Conservation (phyloP, 2,888 invertebrate genomes). For the Brachycybe producta region DNA sequence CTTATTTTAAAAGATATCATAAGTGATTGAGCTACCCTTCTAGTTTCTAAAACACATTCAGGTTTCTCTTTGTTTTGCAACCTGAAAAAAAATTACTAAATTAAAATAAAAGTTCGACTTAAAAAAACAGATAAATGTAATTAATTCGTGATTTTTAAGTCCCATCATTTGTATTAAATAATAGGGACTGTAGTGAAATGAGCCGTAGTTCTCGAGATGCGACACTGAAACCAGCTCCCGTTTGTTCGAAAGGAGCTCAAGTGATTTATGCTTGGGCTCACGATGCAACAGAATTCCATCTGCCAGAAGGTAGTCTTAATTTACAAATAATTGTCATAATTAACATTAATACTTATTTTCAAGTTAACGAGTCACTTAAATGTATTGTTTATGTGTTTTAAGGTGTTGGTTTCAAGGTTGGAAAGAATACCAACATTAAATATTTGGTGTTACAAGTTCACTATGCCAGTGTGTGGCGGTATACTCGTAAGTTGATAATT, state of each 20-base stretch:
- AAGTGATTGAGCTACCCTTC: too few species aligned
- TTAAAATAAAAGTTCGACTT: not conserved
- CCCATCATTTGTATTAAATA: constrained; percentile 30
- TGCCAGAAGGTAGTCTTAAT: constrained; percentile 58
- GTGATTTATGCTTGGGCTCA: constrained; percentile 91
- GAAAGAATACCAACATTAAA: constrained; percentile 62
- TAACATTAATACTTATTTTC: not conserved
- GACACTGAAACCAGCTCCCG: constrained; percentile 46
- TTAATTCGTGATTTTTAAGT: not conserved
- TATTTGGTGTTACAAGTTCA: constrained; percentile 91
- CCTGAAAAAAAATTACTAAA: too few species aligned
- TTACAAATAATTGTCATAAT: not conserved
- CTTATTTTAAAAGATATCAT: too few species aligned
- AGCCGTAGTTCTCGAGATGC: constrained; percentile 37
- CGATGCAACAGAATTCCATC: constrained; percentile 65
- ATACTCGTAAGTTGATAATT: constrained; percentile 44
- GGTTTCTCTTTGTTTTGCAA: too few species aligned
- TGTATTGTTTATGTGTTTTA: constrained; percentile 14
- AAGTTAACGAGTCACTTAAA: not conserved
- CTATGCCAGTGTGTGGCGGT: constrained; percentile 52
- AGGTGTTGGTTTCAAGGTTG: constrained; percentile 83
- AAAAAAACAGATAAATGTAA: too few species aligned
- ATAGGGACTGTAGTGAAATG: constrained; percentile 90
- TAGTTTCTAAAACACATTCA: too few species aligned
- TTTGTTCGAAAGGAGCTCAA: constrained; percentile 50